Conservation (phyloP, 2,888 invertebrate genomes). For the Keiferia lycopersicella region DNA sequence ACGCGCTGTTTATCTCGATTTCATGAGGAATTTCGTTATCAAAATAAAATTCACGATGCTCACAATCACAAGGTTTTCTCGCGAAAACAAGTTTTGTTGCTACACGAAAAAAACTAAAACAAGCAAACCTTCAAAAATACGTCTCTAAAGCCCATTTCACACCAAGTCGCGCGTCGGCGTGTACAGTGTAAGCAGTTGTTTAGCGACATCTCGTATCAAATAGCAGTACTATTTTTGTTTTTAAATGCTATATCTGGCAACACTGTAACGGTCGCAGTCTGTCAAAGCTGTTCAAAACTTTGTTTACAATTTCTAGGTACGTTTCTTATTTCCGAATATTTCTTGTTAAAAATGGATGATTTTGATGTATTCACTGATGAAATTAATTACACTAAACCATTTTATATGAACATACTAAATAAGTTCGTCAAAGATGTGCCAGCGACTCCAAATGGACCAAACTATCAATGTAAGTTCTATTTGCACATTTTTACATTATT, state of each 20-base stretch:
- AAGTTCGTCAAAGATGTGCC: constrained; percentile 63
- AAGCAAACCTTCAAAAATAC: constrained; percentile 5
- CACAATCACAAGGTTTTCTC: constrained; percentile 60
- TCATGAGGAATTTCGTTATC: constrained; percentile 61
- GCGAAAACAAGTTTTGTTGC: constrained; percentile 77
- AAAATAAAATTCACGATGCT: constrained; percentile 74
- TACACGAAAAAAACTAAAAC: constrained; percentile 45
- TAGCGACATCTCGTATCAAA: constrained; percentile 9
- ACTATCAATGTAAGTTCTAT: constrained; percentile 69
- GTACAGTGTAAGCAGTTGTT: background rate
- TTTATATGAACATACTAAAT: constrained; percentile 60
- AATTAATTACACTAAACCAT: constrained; percentile 63
- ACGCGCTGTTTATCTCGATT: constrained; percentile 43
- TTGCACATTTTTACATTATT: background rate
- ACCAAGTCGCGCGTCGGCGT: background rate
- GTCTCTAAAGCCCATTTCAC: background rate
- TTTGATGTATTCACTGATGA: constrained; percentile 73
- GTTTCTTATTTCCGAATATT: background rate
- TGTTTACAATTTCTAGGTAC: background rate
- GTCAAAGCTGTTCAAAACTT: background rate
- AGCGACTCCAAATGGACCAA: constrained; percentile 63
- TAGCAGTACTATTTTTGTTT: background rate
- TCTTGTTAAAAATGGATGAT: constrained; percentile 59
- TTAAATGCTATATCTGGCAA: background rate
- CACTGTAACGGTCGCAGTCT: constrained; percentile 1